Percentiles rank a stretch among this genome's conserved stretches.
Conservation (phyloP, 2,888 invertebrate genomes). For the Drosophila mimetica region DNA sequence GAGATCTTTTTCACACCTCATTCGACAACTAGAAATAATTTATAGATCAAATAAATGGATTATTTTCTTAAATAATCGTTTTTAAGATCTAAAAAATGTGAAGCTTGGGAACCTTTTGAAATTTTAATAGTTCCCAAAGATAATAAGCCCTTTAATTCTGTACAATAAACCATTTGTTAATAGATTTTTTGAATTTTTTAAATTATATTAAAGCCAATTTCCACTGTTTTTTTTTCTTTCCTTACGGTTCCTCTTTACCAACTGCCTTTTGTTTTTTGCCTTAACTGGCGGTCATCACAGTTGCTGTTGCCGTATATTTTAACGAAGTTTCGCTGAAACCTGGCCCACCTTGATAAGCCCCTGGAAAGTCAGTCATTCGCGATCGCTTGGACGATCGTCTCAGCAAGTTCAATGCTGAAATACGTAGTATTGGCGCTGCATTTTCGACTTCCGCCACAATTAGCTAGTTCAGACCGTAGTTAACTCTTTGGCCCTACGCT, state of each 20-base stretch:
- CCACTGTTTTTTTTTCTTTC: constrained; percentile 48
- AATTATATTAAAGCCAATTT: background rate
- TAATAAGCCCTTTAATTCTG: no score
- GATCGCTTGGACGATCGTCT: constrained; percentile 14
- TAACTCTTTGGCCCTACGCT: constrained; percentile 22
- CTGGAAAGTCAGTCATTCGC: constrained; percentile 24
- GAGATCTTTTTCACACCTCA: no score
- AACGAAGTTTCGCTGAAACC: constrained; percentile 61
- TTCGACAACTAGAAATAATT: no score
- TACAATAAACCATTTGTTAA: no score
- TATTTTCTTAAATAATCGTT: no score
- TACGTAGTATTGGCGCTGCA: constrained; percentile 47
- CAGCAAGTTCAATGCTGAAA: constrained; percentile 71
- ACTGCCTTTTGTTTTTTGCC: constrained; percentile 29
- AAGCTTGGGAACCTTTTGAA: no score
- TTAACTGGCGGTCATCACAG: constrained; percentile 67
- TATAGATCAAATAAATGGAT: no score
- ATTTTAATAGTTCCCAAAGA: no score
- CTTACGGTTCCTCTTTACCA: constrained; percentile 52
- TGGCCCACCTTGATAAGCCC: constrained; percentile 72
- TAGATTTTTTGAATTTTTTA: no score
- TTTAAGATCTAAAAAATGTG: no score
- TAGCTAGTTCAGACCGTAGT: constrained; percentile 33
- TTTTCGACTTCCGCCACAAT: constrained; percentile 67
- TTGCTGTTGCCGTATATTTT: constrained; percentile 53